Evolutionary conservation across 2,797 vertebrate genomes (phyloP).

Genomic region (Pipistrellus kuhlii): DNA sequence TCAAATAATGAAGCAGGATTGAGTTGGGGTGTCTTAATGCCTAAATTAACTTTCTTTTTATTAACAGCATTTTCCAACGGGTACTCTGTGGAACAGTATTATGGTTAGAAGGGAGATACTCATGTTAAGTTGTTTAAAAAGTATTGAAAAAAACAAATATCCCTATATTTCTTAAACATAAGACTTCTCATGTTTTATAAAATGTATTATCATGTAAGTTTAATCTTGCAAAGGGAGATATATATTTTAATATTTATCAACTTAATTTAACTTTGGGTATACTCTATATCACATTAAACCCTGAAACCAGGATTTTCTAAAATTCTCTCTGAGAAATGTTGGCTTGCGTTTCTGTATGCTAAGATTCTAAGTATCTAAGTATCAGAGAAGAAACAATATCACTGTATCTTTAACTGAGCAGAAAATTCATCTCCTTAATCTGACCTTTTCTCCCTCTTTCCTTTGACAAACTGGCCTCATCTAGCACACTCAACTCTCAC

Average conservation of each 20-base stretch:
- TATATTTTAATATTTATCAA: neutral
- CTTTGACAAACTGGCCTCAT: neutral
- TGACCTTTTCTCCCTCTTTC: neutral
- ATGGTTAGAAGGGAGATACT: neutral
- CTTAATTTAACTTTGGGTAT: neutral
- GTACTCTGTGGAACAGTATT: neutral
- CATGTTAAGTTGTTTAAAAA: neutral
- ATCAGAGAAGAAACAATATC: neutral
- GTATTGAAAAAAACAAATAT: neutral
- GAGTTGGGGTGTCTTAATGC: neutral
- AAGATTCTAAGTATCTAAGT: conserved; percentile 3
- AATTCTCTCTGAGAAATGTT: neutral
- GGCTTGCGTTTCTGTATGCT: neutral
- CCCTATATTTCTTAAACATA: neutral
- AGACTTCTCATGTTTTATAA: neutral
- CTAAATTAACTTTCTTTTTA: neutral
- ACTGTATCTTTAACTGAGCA: neutral
- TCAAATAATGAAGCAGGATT: conserved; percentile 8
- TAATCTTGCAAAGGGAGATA: neutral
- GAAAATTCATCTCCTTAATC: neutral
- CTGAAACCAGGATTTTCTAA: neutral
- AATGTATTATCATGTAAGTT: neutral
- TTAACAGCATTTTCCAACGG: neutral
- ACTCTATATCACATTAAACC: neutral
- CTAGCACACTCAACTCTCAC: neutral